These are phyloP conservation scores for Nebria salina DNA, from an alignment of 2,888 invertebrate genomes.

Conservation along the genomic window DNA sequence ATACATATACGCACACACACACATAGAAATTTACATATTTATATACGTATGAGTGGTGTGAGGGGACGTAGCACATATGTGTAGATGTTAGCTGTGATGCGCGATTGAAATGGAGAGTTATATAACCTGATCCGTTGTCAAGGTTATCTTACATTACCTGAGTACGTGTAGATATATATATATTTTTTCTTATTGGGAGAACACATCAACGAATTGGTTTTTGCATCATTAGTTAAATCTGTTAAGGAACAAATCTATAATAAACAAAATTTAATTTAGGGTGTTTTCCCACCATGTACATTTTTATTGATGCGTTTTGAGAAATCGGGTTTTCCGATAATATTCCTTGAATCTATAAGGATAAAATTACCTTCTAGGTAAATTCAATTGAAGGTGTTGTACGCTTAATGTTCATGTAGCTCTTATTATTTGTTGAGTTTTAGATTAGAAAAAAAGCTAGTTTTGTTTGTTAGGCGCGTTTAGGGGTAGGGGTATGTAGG, in stretches of 20 bases:
- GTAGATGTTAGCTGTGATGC: neutral
- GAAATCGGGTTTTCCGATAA: no score
- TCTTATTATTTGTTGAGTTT: no score
- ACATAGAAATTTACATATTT: neutral
- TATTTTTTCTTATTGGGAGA: no score
- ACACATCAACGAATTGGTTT: no score
- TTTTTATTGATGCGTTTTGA: no score
- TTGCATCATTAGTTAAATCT: neutral
- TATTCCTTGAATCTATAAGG: no score
- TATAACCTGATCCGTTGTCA: conserved; percentile 33
- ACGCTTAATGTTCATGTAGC: no score
- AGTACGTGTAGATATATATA: no score
- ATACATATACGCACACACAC: neutral
- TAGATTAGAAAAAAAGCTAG: no score
- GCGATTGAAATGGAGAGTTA: conserved; percentile 8
- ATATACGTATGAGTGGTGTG: neutral
- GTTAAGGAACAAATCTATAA: neutral
- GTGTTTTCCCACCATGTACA: no score
- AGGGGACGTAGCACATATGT: neutral
- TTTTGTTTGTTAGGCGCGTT: neutral
- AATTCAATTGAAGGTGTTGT: no score
- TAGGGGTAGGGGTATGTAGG: neutral
- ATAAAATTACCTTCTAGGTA: no score
- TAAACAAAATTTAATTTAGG: neutral
- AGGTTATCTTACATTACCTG: conserved; percentile 21